Evolutionary conservation across 1,140 invertebrate genomes (phyloP).

Genomic region (Drosophila arawakana): DNA sequence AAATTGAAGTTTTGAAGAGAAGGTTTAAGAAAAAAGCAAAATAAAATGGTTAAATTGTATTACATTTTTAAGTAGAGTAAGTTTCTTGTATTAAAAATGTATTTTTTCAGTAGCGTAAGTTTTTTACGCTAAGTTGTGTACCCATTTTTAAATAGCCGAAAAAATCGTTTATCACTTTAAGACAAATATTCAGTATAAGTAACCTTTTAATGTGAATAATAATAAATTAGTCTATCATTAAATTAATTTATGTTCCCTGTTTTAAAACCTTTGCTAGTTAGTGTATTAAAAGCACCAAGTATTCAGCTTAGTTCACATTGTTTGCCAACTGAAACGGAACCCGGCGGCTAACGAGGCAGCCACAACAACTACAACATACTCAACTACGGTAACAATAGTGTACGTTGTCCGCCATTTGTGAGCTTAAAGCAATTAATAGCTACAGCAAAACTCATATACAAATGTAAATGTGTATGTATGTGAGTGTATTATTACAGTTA

Average conservation of each 20-base stretch:
- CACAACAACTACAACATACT: slow-evolving; percentile 12
- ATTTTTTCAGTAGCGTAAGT: too few relatives aligned
- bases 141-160: too few relatives aligned
- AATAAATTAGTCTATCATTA: too few relatives aligned
- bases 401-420: slow-evolving; percentile 71
- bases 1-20: background rate
- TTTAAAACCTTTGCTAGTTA: background rate
- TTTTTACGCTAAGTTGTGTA: too few relatives aligned
- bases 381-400: slow-evolving; percentile 47
- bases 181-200: too few relatives aligned
- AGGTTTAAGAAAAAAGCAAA: background rate
- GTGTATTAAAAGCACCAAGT: slow-evolving; percentile 10
- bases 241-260: too few relatives aligned
- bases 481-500: slow-evolving; percentile 30
- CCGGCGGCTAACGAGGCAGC: slow-evolving; percentile 67
- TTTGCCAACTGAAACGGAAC: slow-evolving; percentile 48
- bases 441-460: slow-evolving; percentile 35
- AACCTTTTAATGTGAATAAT: too few relatives aligned
- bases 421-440: slow-evolving; percentile 67
- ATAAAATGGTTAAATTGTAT: background rate
- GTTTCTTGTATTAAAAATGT: too few relatives aligned
- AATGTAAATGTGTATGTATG: slow-evolving; percentile 6
- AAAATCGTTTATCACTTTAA: too few relatives aligned
- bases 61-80: too few relatives aligned
- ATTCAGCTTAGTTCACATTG: slow-evolving; percentile 3